Evolutionary conservation across 2,888 invertebrate genomes (phyloP).

Genomic region (Eupithecia vulgata): DNA sequence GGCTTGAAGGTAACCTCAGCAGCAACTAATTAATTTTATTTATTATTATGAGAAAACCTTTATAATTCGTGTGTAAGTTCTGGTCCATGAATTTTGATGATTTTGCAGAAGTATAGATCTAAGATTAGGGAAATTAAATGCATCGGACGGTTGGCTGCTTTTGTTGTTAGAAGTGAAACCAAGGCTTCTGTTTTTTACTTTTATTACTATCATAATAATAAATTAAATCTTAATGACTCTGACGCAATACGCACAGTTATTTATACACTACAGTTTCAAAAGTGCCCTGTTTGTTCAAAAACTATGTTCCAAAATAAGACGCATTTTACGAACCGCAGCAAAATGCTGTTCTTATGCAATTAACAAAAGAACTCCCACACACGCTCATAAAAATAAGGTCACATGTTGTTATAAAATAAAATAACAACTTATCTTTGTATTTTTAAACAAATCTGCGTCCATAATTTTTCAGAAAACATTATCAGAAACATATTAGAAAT

Average conservation of each 20-base stretch:
- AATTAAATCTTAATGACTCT: conserved; percentile 26
- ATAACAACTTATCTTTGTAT: not conserved
- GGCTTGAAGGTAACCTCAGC: conserved; percentile 31
- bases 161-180: conserved; percentile 21
- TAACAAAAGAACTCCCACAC: not conserved
- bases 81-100: conserved; percentile 48
- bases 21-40: conserved; percentile 45
- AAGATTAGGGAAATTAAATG: conserved; percentile 35
- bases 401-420: not conserved
- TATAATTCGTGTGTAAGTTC: conserved; percentile 39
- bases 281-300: not conserved
- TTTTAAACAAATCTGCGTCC: not conserved
- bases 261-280: not conserved
- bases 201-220: conserved; percentile 20
- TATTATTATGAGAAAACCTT: conserved; percentile 46
- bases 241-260: not conserved
- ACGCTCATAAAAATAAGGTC: not conserved
- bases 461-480: too few relatives aligned
- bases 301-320: not conserved
- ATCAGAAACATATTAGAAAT: too few relatives aligned
- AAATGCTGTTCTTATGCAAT: not conserved
- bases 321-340: conserved; percentile 2
- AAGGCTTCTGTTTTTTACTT: conserved; percentile 17
- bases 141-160: conserved; percentile 31
- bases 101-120: conserved; percentile 42